Conservation (phyloP, 37 sponge, comb jelly and placozoan genomes). For the Halichondria panicea region DNA sequence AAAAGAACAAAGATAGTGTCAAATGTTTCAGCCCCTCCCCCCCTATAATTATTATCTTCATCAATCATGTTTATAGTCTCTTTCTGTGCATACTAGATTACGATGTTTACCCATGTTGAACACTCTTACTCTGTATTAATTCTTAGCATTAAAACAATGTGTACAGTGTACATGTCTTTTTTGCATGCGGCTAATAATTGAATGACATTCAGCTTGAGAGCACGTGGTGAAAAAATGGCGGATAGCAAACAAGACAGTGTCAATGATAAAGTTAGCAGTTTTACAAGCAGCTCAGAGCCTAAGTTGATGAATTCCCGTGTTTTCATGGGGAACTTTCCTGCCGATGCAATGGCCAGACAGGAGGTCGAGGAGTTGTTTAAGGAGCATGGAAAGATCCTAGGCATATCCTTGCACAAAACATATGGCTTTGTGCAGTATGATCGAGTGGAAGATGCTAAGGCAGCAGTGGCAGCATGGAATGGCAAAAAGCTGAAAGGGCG, state of each 20-base stretch:
- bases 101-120: too few species aligned
- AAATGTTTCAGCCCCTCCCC: too few species aligned
- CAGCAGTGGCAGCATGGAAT: slow-evolving; percentile 41
- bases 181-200: too few species aligned
- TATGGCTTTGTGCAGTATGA: slow-evolving; percentile 78
- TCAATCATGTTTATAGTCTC: too few species aligned
- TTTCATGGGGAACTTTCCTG: slow-evolving; percentile 67
- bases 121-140: too few species aligned
- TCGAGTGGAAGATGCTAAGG: slow-evolving; percentile 46
- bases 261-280: slow-evolving; percentile 43
- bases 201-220: too few species aligned
- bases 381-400: slow-evolving; percentile 50
- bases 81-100: too few species aligned
- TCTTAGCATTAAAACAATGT: too few species aligned
- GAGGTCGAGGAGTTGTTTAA: slow-evolving; percentile 41
- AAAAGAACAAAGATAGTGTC: too few species aligned
- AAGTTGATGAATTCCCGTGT: slow-evolving; percentile 65
- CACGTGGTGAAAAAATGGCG: not conserved
- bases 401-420: slow-evolving; percentile 61
- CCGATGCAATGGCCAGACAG: slow-evolving; percentile 44
- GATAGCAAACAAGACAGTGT: not conserved
- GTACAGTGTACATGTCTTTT: too few species aligned
- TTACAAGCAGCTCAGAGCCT: slow-evolving; percentile 66
- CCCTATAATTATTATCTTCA: too few species aligned
- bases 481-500: slow-evolving; percentile 32